phyloP scores from a whole-genome alignment of 1,140 invertebrate species.

The Zaprionus camerounensis region DNA sequence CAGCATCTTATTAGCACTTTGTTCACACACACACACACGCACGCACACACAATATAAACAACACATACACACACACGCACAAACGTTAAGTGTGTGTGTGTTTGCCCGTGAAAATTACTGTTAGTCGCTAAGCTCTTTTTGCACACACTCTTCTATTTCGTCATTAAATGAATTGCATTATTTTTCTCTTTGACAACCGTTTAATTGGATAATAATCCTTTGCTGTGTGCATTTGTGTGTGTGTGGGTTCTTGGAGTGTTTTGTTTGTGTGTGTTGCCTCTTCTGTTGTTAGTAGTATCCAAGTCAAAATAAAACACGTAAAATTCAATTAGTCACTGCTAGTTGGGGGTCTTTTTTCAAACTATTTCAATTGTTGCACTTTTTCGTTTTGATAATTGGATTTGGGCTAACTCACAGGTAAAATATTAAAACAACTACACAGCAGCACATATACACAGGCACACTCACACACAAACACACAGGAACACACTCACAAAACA shows the following conservation, averaged over 20 bases:
- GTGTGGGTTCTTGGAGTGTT: conserved; percentile 29
- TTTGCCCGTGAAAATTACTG: conserved; percentile 79
- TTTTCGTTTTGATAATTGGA: conserved; percentile 69
- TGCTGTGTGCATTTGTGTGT: conserved; percentile 39
- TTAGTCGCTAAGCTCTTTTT: conserved; percentile 51
- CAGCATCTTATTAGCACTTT: conserved; percentile 74
- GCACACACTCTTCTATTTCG: conserved; percentile 42
- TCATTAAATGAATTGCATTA: conserved; percentile 72
- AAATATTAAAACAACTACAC: conserved; percentile 63
- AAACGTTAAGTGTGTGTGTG: conserved; percentile 9
- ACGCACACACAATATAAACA: conserved; percentile 31
- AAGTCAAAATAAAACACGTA: conserved; percentile 64
- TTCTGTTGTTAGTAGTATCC: conserved; percentile 60
- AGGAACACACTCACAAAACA: conserved; percentile 61
- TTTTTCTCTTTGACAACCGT: conserved; percentile 55
- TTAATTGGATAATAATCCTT: conserved; percentile 76
- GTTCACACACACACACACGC: conserved; percentile 20
- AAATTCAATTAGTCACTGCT: conserved; percentile 69
- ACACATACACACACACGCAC: conserved; percentile 25
- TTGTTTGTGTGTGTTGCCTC: conserved; percentile 48
- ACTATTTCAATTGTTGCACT: conserved; percentile 58
- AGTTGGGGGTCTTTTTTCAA: conserved; percentile 26
- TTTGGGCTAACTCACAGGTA: conserved; percentile 58
- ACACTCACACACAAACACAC: conserved; percentile 35
- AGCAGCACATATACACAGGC: conserved; percentile 39